These are phyloP conservation scores for Auanema freiburgensis DNA, from an alignment of 2,888 invertebrate species.

Conservation along the genomic window DNA sequence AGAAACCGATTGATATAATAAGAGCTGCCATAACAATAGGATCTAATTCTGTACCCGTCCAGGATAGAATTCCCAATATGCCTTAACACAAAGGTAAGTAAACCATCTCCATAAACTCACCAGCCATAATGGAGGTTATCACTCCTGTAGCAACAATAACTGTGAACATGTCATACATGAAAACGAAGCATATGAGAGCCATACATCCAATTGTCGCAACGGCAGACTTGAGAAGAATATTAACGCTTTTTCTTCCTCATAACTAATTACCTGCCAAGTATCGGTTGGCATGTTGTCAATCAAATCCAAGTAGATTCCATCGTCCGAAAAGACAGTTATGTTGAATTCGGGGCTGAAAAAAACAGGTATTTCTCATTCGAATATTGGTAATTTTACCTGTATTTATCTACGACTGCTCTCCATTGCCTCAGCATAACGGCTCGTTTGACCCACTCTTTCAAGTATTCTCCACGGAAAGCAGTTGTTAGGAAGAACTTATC, in stretches of 20 bases:
- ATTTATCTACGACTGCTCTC: constrained; percentile 53
- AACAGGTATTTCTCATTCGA: not conserved
- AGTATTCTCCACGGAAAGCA: constrained; percentile 44
- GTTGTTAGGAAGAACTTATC: constrained; percentile 52
- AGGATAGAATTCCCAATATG: constrained; percentile 51
- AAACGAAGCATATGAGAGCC: constrained; percentile 54
- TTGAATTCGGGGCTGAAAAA: constrained; percentile 44
- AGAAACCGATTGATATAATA: constrained; percentile 58
- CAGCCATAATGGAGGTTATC: constrained; percentile 35
- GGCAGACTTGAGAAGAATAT: constrained; percentile 31
- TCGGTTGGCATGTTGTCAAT: constrained; percentile 63
- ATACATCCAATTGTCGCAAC: constrained; percentile 54
- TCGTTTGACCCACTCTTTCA: constrained; percentile 46
- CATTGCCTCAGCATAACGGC: constrained; percentile 45
- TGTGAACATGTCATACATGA: constrained; percentile 52
- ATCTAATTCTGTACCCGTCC: constrained; percentile 50
- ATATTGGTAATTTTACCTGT: constrained; percentile 28
- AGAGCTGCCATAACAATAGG: constrained; percentile 57
- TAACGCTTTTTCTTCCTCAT: not conserved
- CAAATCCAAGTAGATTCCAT: constrained; percentile 60
- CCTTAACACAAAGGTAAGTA: constrained; percentile 20
- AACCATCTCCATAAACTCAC: constrained; percentile 14
- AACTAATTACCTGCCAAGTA: constrained; percentile 52
- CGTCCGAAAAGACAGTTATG: constrained; percentile 57
- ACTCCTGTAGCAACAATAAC: constrained; percentile 41